Percentiles rank a stretch among this genome's conserved stretches.
These are phyloP conservation scores for Morpho achilles DNA, from an alignment of 2,888 invertebrate genomes.

Conservation along the genomic window DNA sequence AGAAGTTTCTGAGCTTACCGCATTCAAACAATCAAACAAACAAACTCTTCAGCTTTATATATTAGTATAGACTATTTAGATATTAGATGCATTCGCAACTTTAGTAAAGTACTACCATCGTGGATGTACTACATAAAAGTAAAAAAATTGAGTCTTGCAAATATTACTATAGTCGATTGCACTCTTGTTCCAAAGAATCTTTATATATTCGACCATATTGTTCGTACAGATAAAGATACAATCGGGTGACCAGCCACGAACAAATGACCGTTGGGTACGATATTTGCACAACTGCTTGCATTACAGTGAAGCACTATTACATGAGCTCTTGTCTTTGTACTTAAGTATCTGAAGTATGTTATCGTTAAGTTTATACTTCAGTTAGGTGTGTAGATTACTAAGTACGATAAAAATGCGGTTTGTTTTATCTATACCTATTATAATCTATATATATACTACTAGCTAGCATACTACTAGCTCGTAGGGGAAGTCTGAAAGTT, in stretches of 20 bases:
- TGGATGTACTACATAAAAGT: too few relatives aligned
- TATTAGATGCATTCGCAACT: too few relatives aligned
- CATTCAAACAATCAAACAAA: too few relatives aligned
- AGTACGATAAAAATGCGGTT: neutral
- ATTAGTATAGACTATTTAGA: too few relatives aligned
- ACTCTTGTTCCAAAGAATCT: too few relatives aligned
- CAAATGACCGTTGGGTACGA: conserved; percentile 37
- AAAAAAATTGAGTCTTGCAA: too few relatives aligned
- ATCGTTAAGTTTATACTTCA: conserved; percentile 3
- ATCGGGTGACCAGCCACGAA: conserved; percentile 26
- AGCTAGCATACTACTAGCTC: neutral
- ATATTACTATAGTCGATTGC: too few relatives aligned
- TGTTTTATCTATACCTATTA: neutral
- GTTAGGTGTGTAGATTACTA: neutral
- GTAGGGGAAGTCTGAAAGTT: too few relatives aligned
- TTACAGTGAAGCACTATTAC: neutral
- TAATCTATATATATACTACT: neutral
- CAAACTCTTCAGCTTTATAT: too few relatives aligned
- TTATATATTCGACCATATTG: neutral
- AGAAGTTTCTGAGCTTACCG: too few relatives aligned
- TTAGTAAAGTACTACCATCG: too few relatives aligned
- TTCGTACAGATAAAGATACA: neutral
- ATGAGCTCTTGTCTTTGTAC: neutral
- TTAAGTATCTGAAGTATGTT: conserved; percentile 1
- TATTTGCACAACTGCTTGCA: conserved; percentile 36